These are phyloP conservation scores for Origma solitaria DNA, from an alignment of 2,113 vertebrate species.

Conservation along the genomic window DNA sequence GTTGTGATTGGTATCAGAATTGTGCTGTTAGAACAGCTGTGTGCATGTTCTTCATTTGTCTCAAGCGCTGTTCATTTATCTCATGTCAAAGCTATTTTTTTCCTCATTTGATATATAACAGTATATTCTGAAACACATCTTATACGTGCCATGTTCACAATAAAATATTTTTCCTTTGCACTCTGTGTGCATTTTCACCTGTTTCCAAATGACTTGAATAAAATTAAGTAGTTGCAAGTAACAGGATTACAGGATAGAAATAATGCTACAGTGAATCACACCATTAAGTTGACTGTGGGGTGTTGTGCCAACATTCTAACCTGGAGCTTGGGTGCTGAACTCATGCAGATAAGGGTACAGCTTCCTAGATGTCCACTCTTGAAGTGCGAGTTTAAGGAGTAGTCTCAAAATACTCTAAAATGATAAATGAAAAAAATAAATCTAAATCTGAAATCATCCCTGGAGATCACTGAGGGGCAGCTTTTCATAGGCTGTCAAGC, in stretches of 20 bases:
- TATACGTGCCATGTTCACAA: conserved; percentile 52
- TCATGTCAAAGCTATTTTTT: neutral
- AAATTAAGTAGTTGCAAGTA: neutral
- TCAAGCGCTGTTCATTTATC: conserved; percentile 40
- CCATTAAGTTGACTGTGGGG: neutral
- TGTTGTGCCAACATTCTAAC: neutral
- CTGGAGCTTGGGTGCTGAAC: neutral
- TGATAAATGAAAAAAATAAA: neutral
- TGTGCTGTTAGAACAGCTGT: conserved; percentile 29
- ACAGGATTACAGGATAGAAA: neutral
- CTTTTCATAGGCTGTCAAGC: neutral
- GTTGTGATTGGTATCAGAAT: conserved; percentile 6
- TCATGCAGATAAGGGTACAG: neutral
- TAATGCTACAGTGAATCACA: neutral
- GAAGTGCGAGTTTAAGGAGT: neutral
- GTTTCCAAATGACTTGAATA: neutral
- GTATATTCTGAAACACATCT: conserved; percentile 44
- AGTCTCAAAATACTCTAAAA: neutral
- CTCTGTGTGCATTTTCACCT: neutral
- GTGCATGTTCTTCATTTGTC: neutral
- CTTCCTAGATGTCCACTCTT: neutral
- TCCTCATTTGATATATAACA: neutral
- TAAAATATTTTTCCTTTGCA: conserved; percentile 59
- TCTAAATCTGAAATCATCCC: neutral
- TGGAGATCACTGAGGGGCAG: neutral